Conservation (phyloP, 2,888 invertebrate species). For the Agrochola lota region DNA sequence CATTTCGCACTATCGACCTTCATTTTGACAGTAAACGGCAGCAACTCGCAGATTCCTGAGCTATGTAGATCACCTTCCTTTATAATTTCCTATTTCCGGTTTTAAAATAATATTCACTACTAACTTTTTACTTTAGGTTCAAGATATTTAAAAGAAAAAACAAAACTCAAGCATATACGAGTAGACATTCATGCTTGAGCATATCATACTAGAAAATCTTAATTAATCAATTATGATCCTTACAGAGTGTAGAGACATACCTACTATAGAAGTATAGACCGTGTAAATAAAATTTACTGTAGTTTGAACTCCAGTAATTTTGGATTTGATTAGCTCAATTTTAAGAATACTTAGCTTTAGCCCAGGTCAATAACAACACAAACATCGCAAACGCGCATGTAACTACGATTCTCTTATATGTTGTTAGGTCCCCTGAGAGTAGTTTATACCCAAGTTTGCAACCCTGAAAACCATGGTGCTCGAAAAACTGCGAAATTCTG, state of each 20-base stretch:
- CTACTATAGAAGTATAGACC: too few relatives aligned
- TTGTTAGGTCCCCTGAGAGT: too few relatives aligned
- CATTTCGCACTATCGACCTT: conserved; percentile 29
- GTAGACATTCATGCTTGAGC: background rate
- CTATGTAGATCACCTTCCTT: conserved; percentile 49
- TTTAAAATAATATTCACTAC: background rate
- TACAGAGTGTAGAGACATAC: background rate
- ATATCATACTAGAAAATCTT: background rate
- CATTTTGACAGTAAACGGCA: conserved; percentile 10
- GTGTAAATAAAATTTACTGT: too few relatives aligned
- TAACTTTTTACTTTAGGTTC: background rate
- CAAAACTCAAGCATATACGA: too few relatives aligned
- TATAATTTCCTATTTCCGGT: conserved; percentile 36
- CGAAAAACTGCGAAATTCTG: too few relatives aligned
- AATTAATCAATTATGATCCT: background rate
- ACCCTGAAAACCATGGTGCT: too few relatives aligned
- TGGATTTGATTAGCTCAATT: background rate
- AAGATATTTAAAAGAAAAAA: background rate
- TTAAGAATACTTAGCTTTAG: too few relatives aligned
- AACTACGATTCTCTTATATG: too few relatives aligned
- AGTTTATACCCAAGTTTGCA: too few relatives aligned
- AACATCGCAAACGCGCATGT: too few relatives aligned
- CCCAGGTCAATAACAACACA: too few relatives aligned
- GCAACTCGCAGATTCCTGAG: conserved; percentile 7
- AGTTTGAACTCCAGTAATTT: background rate